Evolutionary conservation across 2,113 vertebrate genomes (phyloP).

Genomic region (Charina bottae): DNA sequence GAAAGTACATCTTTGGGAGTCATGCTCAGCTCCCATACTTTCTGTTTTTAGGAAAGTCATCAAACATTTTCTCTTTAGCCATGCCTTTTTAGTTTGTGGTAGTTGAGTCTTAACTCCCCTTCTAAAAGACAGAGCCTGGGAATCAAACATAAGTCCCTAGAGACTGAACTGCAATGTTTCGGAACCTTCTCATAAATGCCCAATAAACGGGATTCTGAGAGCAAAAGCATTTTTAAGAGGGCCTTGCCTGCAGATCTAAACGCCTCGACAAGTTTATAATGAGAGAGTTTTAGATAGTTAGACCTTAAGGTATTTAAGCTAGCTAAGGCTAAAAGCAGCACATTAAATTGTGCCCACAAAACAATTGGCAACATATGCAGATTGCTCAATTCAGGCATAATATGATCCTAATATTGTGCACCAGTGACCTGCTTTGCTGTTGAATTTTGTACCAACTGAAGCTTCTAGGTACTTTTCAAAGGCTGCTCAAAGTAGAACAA

Average conservation of each 20-base stretch:
- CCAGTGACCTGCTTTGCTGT: not conserved
- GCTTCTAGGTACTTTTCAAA: not conserved
- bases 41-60: not conserved
- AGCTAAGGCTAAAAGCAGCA: not conserved
- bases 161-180: not conserved
- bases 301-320: not conserved
- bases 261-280: not conserved
- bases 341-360: not conserved
- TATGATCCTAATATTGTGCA: not conserved
- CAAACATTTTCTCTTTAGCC: not conserved
- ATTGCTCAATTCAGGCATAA: not conserved
- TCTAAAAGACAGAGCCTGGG: not conserved
- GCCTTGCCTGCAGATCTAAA: not conserved
- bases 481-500: not conserved
- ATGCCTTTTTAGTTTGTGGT: not conserved
- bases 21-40: not conserved
- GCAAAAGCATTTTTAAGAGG: not conserved
- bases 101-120: not conserved
- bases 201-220: not conserved
- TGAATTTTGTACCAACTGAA: not conserved
- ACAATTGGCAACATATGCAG: not conserved
- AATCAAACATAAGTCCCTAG: not conserved
- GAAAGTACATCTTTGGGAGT: not conserved
- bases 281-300: not conserved
- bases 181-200: not conserved